Evolutionary conservation across 2,888 invertebrate genomes (phyloP).

Genomic region (Dioctria rufipes): DNA sequence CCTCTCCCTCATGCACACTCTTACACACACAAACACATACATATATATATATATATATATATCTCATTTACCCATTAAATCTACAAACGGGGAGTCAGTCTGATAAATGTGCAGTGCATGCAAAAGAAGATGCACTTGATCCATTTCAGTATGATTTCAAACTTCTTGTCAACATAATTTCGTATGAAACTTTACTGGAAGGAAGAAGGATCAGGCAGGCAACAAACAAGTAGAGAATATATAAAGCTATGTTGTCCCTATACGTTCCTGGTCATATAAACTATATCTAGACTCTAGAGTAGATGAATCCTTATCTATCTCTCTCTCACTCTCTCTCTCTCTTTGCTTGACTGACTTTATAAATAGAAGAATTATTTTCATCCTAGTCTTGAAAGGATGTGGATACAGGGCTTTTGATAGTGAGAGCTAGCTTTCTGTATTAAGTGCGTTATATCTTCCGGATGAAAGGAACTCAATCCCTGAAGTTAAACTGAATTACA

Average conservation of each 20-base stretch:
- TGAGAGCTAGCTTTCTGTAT: too few species aligned
- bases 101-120: not conserved
- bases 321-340: too few species aligned
- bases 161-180: slow-evolving; percentile 40
- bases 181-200: slow-evolving; percentile 22
- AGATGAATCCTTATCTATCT: slow-evolving; percentile 2
- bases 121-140: slow-evolving; percentile 17
- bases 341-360: slow-evolving; percentile 20
- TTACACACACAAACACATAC: too few species aligned
- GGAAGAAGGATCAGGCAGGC: not conserved
- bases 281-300: not conserved
- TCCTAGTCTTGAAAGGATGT: not conserved
- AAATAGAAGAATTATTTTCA: slow-evolving; percentile 27
- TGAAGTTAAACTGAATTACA: slow-evolving; percentile 8
- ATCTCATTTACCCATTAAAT: slow-evolving; percentile 32
- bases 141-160: slow-evolving; percentile 36
- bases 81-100: not conserved
- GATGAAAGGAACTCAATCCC: slow-evolving; percentile 34
- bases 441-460: too few species aligned
- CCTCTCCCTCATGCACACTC: too few species aligned
- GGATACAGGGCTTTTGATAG: not conserved
- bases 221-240: not conserved
- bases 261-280: not conserved
- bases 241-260: not conserved
- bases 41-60: not conserved